Conservation (phyloP, 1,140 invertebrate genomes). For the Polyergus mexicanus region DNA sequence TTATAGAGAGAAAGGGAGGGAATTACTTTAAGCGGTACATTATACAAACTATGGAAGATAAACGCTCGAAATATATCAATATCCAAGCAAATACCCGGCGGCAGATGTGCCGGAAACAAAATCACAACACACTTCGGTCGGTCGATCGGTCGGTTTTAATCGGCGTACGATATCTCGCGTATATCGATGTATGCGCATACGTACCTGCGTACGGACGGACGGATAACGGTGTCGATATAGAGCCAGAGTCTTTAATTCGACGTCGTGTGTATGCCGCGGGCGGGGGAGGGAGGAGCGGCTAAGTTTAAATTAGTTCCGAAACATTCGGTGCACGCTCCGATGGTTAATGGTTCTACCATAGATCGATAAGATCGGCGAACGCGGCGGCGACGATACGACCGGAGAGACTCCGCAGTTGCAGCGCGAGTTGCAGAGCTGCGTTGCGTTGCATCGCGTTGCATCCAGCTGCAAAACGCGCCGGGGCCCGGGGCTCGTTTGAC, state of each 20-base stretch:
- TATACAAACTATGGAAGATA: neutral
- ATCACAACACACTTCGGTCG: constrained; percentile 51
- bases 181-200: constrained; percentile 16
- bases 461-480: constrained; percentile 54
- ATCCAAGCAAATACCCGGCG: constrained; percentile 22
- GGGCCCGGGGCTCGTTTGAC: constrained; percentile 32
- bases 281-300: constrained; percentile 63
- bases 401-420: constrained; percentile 40
- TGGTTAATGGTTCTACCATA: constrained; percentile 78
- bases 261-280: constrained; percentile 60
- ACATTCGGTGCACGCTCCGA: constrained; percentile 80
- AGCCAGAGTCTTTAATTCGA: constrained; percentile 75
- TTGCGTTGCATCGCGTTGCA: constrained; percentile 7
- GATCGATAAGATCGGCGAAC: constrained; percentile 65
- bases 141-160: constrained; percentile 61
- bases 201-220: neutral
- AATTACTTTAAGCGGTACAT: neutral
- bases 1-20: too few species aligned
- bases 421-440: constrained; percentile 15
- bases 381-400: constrained; percentile 24
- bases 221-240: constrained; percentile 43
- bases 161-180: constrained; percentile 20
- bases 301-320: constrained; percentile 85
- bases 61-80: constrained; percentile 30
- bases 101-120: constrained; percentile 21